These are phyloP conservation scores for Sitta carolinensis DNA, from an alignment of 2,797 vertebrate species.

Conservation along the genomic window DNA sequence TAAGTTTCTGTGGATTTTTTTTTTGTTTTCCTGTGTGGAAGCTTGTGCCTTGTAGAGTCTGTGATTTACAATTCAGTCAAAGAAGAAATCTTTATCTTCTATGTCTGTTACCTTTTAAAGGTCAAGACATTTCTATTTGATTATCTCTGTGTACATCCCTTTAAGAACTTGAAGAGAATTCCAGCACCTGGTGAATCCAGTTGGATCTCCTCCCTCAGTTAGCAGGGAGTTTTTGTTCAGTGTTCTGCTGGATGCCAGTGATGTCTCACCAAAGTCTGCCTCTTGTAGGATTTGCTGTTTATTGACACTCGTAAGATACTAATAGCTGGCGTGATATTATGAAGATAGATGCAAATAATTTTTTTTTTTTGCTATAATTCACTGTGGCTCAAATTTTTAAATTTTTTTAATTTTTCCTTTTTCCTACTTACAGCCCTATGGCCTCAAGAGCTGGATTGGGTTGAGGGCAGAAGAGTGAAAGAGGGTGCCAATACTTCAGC, in stretches of 20 bases:
- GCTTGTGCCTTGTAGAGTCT: background rate
- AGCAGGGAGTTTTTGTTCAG: background rate
- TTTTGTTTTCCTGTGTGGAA: background rate
- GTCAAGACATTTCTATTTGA: background rate
- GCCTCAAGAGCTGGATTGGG: background rate
- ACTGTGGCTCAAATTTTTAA: background rate
- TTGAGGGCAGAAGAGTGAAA: background rate
- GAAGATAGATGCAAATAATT: background rate
- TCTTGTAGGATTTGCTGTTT: background rate
- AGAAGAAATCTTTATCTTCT: background rate
- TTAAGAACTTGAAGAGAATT: background rate
- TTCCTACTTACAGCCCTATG: background rate
- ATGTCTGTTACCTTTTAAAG: background rate
- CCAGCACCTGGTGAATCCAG: background rate
- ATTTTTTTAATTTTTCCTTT: background rate
- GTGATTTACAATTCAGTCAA: background rate
- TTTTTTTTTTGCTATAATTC: background rate
- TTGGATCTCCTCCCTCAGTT: background rate
- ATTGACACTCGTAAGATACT: background rate
- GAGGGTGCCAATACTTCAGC: background rate
- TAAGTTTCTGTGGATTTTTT: background rate
- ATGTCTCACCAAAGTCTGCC: background rate
- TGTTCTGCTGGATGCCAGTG: background rate
- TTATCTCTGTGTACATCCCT: background rate
- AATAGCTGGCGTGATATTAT: background rate